These are phyloP conservation scores for Lysandra bellargus DNA, from an alignment of 2,888 invertebrate genomes.

Conservation along the genomic window DNA sequence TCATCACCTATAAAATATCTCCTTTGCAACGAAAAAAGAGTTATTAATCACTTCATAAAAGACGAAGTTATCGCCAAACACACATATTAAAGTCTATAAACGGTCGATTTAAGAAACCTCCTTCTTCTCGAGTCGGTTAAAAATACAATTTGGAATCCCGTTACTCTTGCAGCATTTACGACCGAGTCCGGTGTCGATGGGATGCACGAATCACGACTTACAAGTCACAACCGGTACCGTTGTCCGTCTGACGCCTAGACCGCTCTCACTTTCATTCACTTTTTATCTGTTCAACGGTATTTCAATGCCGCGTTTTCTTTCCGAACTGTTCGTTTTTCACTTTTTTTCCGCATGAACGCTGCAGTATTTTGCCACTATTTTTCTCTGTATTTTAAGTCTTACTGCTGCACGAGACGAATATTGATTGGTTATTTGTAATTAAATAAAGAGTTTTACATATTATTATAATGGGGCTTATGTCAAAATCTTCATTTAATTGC, in stretches of 20 bases:
- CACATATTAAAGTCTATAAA: no score
- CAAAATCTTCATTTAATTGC: no score
- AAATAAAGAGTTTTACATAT: no score
- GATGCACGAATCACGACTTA: constrained; percentile 43
- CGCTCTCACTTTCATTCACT: constrained; percentile 69
- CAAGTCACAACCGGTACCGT: constrained; percentile 67
- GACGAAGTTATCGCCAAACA: no score
- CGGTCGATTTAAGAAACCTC: no score
- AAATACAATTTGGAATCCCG: background rate
- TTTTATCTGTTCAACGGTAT: constrained; percentile 48
- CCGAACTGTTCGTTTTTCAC: background rate
- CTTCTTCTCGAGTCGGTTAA: no score
- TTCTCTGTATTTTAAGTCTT: background rate
- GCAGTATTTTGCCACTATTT: background rate
- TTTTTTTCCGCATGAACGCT: background rate
- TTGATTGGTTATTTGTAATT: background rate
- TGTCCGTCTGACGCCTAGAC: constrained; percentile 48
- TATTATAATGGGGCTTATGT: no score
- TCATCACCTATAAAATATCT: no score
- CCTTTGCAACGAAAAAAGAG: no score
- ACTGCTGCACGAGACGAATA: background rate
- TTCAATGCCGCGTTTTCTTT: constrained; percentile 43
- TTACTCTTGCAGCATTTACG: constrained; percentile 4
- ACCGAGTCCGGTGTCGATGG: constrained; percentile 44
- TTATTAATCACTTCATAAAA: no score